phyloP scores from a whole-genome alignment of 2,888 invertebrate species.

The Keiferia lycopersicella region DNA sequence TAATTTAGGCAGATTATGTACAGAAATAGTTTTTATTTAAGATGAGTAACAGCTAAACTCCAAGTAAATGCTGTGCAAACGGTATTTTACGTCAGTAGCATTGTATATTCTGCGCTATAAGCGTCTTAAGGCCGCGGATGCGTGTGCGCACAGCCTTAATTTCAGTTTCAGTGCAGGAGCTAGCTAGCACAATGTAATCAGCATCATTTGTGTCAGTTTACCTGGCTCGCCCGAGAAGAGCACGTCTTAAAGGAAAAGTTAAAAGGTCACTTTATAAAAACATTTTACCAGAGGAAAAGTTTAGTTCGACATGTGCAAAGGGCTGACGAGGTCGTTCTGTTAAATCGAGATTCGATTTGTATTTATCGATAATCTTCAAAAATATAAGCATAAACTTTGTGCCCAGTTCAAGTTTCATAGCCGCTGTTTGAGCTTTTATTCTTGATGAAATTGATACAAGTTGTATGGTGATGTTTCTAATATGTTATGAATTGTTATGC shows the following conservation, averaged over 20 bases:
- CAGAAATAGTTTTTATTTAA: not conserved
- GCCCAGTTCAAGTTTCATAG: too few species aligned
- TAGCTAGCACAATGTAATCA: conserved; percentile 34
- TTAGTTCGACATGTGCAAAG: not conserved
- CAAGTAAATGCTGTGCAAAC: not conserved
- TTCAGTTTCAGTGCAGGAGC: conserved; percentile 35
- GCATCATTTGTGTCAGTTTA: conserved; percentile 38
- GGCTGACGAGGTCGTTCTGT: not conserved
- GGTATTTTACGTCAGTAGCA: not conserved
- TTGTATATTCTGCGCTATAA: not conserved
- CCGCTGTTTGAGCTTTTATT: too few species aligned
- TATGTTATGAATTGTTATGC: too few species aligned
- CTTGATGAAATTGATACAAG: too few species aligned
- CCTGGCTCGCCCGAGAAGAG: conserved; percentile 45
- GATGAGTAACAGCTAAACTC: not conserved
- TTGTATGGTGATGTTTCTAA: too few species aligned
- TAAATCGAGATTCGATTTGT: not conserved
- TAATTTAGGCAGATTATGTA: too few species aligned
- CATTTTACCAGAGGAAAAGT: not conserved
- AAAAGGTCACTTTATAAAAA: not conserved
- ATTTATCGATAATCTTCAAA: too few species aligned
- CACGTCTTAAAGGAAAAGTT: conserved; percentile 1
- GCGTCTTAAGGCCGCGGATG: not conserved
- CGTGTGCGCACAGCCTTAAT: conserved; percentile 32
- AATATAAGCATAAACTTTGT: too few species aligned